phyloP scores from a whole-genome alignment of 2,888 invertebrate species.

The Gortyna flavago region DNA sequence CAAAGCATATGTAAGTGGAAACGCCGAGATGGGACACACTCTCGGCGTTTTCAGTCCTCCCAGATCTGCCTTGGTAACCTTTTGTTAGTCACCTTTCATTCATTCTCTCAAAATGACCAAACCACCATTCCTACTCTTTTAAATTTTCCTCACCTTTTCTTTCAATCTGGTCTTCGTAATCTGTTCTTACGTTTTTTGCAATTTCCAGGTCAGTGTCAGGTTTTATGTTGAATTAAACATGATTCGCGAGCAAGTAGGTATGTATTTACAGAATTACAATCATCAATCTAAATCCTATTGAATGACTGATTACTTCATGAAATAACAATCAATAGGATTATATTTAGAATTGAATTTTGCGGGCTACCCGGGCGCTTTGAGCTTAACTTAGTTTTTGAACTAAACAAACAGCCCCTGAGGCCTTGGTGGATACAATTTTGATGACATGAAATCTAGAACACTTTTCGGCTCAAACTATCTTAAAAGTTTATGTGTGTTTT shows the following conservation, averaged over 20 bases:
- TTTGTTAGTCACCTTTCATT: too few species aligned
- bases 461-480: constrained; percentile 29
- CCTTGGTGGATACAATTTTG: constrained; percentile 9
- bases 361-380: background rate
- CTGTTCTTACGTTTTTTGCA: background rate
- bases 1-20: too few species aligned
- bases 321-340: background rate
- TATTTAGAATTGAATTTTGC: background rate
- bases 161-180: background rate
- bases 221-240: too few species aligned
- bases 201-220: background rate
- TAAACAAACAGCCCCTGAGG: background rate
- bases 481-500: constrained; percentile 51
- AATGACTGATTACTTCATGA: background rate
- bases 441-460: constrained; percentile 23
- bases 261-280: too few species aligned
- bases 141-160: background rate
- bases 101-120: too few species aligned
- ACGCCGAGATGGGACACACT: too few species aligned
- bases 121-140: too few species aligned
- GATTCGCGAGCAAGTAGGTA: too few species aligned
- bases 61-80: too few species aligned
- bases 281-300: background rate
- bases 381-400: background rate
- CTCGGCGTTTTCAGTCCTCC: too few species aligned